A percentile compares a stretch with the other conserved stretches of the same genome.
These are phyloP conservation scores for Ichneumoninae sp. DNA, from an alignment of 2,888 invertebrate genomes.

Conservation along the genomic window DNA sequence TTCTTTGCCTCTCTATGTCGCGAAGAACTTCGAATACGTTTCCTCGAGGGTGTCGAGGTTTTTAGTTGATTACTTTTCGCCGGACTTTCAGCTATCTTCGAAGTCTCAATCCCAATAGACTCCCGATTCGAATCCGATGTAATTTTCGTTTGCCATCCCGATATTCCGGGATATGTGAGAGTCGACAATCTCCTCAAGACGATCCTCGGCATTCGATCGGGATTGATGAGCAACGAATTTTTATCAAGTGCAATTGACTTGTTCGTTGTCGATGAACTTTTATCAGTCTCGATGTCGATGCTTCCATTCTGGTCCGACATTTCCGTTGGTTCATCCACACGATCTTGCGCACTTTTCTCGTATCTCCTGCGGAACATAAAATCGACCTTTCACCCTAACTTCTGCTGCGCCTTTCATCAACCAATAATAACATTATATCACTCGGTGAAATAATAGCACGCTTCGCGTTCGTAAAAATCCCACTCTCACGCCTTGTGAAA, in stretches of 20 bases:
- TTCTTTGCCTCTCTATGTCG: not conserved
- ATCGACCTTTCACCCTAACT: not conserved
- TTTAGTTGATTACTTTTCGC: not conserved
- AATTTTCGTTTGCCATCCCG: not conserved
- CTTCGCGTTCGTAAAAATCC: too few species aligned
- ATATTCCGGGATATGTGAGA: constrained; percentile 72
- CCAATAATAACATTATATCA: constrained; percentile 29
- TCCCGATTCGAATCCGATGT: not conserved
- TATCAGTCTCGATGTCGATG: not conserved
- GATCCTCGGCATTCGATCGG: constrained; percentile 71
- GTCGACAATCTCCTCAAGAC: constrained; percentile 74
- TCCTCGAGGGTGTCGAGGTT: not conserved
- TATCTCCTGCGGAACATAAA: constrained; percentile 51
- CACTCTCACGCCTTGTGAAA: too few species aligned
- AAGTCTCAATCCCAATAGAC: not conserved
- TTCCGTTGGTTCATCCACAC: constrained; percentile 5
- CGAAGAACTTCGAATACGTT: not conserved
- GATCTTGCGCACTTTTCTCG: not conserved
- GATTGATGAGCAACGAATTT: constrained; percentile 41
- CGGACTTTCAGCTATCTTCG: not conserved
- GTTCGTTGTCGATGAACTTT: constrained; percentile 23
- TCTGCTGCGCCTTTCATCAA: not conserved
- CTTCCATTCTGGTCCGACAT: not conserved
- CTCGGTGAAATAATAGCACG: too few species aligned
- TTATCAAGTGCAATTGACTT: constrained; percentile 10